Evolutionary conservation across 1,140 invertebrate genomes (phyloP).

Genomic region (Monochamus saltuarius): DNA sequence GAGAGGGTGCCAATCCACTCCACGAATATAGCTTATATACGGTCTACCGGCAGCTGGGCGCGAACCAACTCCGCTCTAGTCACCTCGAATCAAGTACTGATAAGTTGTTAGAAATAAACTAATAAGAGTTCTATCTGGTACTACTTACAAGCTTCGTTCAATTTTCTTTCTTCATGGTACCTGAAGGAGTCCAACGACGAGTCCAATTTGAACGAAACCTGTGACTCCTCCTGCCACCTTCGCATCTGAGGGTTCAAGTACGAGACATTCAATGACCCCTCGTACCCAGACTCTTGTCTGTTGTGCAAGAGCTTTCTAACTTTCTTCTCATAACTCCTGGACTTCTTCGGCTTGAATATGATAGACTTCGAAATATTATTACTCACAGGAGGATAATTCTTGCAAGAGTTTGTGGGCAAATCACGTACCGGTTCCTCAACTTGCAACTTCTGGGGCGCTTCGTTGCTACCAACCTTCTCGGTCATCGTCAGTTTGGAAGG

Average conservation of each 20-base stretch:
- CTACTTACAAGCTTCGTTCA: slow-evolving; percentile 32
- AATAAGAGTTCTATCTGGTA: too few relatives aligned
- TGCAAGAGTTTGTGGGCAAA: not conserved
- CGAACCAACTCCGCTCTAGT: too few relatives aligned
- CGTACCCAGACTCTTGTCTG: not conserved
- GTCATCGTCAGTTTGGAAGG: slow-evolving; percentile 10
- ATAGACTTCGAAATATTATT: not conserved
- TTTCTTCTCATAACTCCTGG: not conserved
- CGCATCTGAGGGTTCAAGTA: slow-evolving; percentile 37
- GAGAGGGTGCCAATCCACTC: too few relatives aligned
- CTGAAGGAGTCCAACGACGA: slow-evolving; percentile 23
- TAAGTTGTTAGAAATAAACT: too few relatives aligned
- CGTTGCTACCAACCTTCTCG: not conserved
- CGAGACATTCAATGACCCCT: slow-evolving; percentile 22
- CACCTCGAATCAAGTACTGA: too few relatives aligned
- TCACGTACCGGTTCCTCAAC: not conserved
- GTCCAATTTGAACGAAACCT: slow-evolving; percentile 33
- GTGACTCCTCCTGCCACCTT: slow-evolving; percentile 35
- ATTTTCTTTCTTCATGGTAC: not conserved
- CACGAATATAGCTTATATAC: too few relatives aligned
- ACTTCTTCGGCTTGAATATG: not conserved
- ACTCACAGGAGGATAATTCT: not conserved
- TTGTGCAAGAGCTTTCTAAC: not conserved
- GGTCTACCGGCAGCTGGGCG: too few relatives aligned
- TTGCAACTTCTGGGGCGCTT: not conserved